Evolutionary conservation across 2,888 invertebrate species (phyloP), one percentile per base, ranked within the genome.

Genomic region (Tipula lateralis): DNA sequence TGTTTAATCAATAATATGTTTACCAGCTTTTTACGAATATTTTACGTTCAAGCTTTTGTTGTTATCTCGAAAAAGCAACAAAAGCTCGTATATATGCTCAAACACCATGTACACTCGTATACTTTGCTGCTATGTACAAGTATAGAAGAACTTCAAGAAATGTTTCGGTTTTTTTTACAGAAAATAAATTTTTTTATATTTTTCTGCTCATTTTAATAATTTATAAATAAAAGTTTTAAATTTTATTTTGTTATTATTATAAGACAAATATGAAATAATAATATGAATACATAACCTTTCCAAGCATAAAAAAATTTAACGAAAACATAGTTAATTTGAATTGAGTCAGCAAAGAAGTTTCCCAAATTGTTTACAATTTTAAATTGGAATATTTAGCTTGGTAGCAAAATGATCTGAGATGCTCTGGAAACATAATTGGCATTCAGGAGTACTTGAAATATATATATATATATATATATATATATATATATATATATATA

Each of bases 261-360:
- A 66, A 66, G 66, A 66, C 66, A 66, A 66, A 66, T 66, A 66
- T 66, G 66, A 66, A 66, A 66, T 66, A 66, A 66, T 66, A 66
- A n/a, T n/a, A 66, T 66, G 66, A 66, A 24, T 66, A 66, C 7
- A 66, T 66, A 66, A 66, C 66, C 24, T 66, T 24, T 66, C 24
- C 24, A 7, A 24, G 19, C 19, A 66, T 24, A 36, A 6, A 6
- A 36, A 9, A 36, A n/a, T n/a, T n/a, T n/a, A 50, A 16, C 3
- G 12, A 50, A 50, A 50, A 50, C 4, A 50, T 50, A 50, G 44
- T 50, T 50, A 50, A 50, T 50, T 50, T 50, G 44, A 50, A 50
- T 50, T 4, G 16, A 50, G 44, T n/a, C n/a, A n/a, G n/a, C n/a
- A 50, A 16, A 50, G 44, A 50, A 50, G 16, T 50, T 50, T 50